Base-by-base conservation (phyloP, 2,888 invertebrate species). In the Rhodophaea formosa region DNA sequence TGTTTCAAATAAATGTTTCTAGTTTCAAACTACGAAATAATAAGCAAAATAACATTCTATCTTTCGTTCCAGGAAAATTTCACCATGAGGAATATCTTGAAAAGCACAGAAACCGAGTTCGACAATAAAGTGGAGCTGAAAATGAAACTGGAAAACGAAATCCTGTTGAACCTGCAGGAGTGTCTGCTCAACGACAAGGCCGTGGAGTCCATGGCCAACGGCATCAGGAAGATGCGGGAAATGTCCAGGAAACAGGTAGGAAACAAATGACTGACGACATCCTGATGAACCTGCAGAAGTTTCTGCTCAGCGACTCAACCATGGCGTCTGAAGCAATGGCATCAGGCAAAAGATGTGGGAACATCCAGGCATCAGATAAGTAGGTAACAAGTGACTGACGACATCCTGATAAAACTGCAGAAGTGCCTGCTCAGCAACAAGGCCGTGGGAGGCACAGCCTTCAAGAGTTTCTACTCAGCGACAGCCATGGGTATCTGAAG, bases 361-460 rank as follows among this genome's bases (percentile, higher is more conserved):
- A n/a, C n/a, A n/a, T n/a, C n/a, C n/a, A n/a, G n/a, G 14, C 3
- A 42, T 7, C n/a, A 7, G n/a, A 3, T 5, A 42, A 14, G 10
- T n/a, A n/a, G n/a, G n/a, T n/a, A 23, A 6, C 1, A 23, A 29
- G 7, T 10, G 8, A 12, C 0, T 35, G 12, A 95, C 59, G 84
- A 92, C 46, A 93, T 96, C 32, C 73, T 96, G 7, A 75, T 81
- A 16, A 91, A 93, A 59, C 83, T 96, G 0, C 95, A 95, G 70
- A 94, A 95, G 10, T 94, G 95, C 71, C 77, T 95, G 6, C 91
- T 94, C 6, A 93, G 94, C 46, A 94, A 95, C 68, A 96, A 95
- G n/a, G 93, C 94, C 0, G 93, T 94, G 5, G 82, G 93, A 76
- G 82, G 80, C 1, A 91, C 91, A 88, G 91, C 91, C n/a, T n/a